Evolutionary conservation across 2,113 vertebrate genomes (phyloP), one percentile per base, ranked within the genome.

Genomic region (Rhynchomys soricoides): DNA sequence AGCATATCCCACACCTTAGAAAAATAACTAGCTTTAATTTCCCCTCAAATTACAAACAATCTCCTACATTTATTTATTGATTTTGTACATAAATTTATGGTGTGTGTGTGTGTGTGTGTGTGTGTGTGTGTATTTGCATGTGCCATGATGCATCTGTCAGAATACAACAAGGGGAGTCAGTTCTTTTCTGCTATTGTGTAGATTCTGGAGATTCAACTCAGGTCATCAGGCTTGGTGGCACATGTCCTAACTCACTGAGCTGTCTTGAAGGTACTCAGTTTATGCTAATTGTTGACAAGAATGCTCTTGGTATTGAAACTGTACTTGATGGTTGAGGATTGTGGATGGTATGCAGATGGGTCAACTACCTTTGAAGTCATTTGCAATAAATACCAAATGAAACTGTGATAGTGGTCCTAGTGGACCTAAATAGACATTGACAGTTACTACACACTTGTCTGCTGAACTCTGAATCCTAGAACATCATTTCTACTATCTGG

Each of bases 11-110:
- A 85, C 59, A 78, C 92, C 24, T 75, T 83, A 45, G 86, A 70
- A n/a, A 17, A 93, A 82, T n/a, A 75, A 29, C 21, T 91, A 57
- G 16, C 83, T 93, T 73, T 77, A 11, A 40, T 70, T 94, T 91
- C 74, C 5, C 22, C 75, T 90, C 16, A 66, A 86, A 37, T 87
- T 70, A 85, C 43, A 83, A 83, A 83, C 62, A n/a, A n/a, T 10
- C 21, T 24, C 10, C 43, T 62, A 83, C 13, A 43, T 16, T 62
- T 64, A 83, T 43, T 62, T 22, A 85, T 64, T 85, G 24, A 62
- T 43, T 64, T 59, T 59, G 37, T 5, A 57, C 2, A 57, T 64
- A 7, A 15, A 12, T 85, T 16, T 50, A 15, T 50, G 45, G 75
- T 50, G 45, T 77, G 48, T 37, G 31, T 37, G 77, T 52, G 78